Conservation (phyloP, 2,797 vertebrate genomes). For the Hippopotamyrus pictus region DNA sequence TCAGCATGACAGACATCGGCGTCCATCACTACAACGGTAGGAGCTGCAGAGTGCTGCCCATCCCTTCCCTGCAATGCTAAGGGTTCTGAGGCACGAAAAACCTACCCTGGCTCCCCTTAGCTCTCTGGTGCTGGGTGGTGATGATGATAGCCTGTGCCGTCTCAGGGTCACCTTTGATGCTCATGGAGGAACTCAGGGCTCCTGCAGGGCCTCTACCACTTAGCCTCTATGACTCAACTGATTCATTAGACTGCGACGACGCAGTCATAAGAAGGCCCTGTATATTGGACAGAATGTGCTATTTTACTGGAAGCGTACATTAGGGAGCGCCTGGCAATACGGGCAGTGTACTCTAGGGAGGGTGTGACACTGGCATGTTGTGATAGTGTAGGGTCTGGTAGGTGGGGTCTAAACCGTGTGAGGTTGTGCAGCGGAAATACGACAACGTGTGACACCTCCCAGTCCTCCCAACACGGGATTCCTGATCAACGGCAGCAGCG, state of each 20-base stretch:
- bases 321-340: neutral
- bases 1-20: neutral
- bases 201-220: neutral
- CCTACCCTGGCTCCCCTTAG: neutral
- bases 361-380: neutral
- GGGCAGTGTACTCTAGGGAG: neutral
- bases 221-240: neutral
- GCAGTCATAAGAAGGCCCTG: neutral
- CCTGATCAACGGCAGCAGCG: neutral
- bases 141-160: neutral
- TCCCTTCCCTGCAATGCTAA: neutral
- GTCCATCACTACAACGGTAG: neutral
- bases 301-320: neutral
- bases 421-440: neutral
- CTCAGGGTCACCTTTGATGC: neutral
- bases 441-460: neutral
- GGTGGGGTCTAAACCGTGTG: neutral
- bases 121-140: neutral
- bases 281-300: neutral
- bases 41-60: neutral
- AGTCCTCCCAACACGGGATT: neutral
- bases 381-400: neutral
- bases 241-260: neutral
- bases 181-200: neutral
- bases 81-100: neutral